Conservation (phyloP, 2,888 invertebrate genomes). For the Lathronympha strigana region DNA sequence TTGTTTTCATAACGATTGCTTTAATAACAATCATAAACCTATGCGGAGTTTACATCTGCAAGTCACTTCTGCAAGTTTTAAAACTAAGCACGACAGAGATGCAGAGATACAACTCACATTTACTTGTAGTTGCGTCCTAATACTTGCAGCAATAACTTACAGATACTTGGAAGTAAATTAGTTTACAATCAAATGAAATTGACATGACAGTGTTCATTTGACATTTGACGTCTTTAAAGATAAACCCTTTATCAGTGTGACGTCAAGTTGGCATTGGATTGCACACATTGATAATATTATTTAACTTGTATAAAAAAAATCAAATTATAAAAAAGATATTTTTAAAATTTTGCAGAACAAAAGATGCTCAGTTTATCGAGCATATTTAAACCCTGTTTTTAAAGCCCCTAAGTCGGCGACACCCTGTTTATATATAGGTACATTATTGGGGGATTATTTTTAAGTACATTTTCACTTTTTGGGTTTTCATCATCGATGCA, state of each 20-base stretch:
- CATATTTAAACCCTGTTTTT: neutral
- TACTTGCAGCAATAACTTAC: no score
- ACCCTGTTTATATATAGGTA: neutral
- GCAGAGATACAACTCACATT: no score
- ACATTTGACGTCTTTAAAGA: neutral
- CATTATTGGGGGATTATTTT: no score
- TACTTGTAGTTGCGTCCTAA: no score
- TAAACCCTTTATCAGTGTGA: neutral
- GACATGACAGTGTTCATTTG: slow-evolving; percentile 3
- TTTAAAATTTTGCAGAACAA: neutral
- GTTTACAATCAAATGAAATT: slow-evolving; percentile 1
- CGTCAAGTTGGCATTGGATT: neutral
- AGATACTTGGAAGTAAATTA: slow-evolving; percentile 1
- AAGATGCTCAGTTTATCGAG: neutral
- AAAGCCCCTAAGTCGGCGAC: neutral
- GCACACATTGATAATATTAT: neutral
- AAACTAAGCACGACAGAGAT: no score
- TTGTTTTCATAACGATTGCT: neutral
- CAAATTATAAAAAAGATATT: neutral
- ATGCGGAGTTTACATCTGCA: no score
- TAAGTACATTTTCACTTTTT: no score
- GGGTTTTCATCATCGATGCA: no score
- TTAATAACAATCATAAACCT: neutral
- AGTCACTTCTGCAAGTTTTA: no score
- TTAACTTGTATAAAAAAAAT: neutral